Evolutionary conservation across 2,797 vertebrate species (phyloP).

Genomic region (Anguilla anguilla): DNA sequence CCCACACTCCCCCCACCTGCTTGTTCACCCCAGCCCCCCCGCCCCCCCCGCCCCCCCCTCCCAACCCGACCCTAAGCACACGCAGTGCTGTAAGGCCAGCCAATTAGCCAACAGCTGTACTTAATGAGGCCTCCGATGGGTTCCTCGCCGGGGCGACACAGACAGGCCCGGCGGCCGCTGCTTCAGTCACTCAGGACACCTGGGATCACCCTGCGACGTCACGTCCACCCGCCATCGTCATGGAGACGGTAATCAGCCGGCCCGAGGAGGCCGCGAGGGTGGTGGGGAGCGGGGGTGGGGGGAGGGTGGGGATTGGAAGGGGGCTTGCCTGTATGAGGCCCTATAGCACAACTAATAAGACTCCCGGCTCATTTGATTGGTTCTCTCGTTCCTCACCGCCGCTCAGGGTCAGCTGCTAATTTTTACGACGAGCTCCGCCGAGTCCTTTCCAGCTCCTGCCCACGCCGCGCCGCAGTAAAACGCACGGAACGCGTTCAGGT

Average conservation of each 20-base stretch:
- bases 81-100: slow-evolving; percentile 52
- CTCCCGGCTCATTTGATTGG: slow-evolving; percentile 33
- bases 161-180: slow-evolving; percentile 35
- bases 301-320: neutral
- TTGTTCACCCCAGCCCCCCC: neutral
- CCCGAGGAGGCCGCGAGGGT: slow-evolving; percentile 50
- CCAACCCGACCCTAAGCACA: slow-evolving; percentile 1
- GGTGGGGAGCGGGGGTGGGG: slow-evolving; percentile 24
- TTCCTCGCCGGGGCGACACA: slow-evolving; percentile 51
- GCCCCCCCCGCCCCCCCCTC: neutral
- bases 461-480: neutral
- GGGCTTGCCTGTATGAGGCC: slow-evolving; percentile 24
- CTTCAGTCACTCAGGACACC: slow-evolving; percentile 45
- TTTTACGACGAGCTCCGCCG: neutral
- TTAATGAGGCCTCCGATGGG: slow-evolving; percentile 72
- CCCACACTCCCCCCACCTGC: slow-evolving; percentile 15
- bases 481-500: neutral
- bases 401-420: neutral
- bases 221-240: slow-evolving; percentile 69
- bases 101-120: slow-evolving; percentile 65
- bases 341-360: slow-evolving; percentile 30
- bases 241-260: slow-evolving; percentile 72
- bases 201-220: slow-evolving; percentile 67
- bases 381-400: neutral
- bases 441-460: neutral